Conservation (phyloP, 2,888 invertebrate genomes). For the Chrysolina haemoptera region DNA sequence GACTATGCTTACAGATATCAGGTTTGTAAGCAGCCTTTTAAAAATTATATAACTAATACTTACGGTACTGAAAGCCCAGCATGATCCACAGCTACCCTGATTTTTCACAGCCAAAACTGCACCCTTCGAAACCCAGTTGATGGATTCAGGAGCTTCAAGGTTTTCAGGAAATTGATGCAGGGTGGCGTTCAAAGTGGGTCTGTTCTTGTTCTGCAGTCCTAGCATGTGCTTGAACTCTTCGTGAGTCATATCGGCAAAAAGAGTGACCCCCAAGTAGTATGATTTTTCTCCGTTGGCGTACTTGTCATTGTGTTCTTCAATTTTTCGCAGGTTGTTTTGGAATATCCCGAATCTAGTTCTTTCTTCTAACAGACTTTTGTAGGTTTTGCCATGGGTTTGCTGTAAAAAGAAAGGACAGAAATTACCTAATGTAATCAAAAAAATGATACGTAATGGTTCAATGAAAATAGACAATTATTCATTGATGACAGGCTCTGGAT, state of each 20-base stretch:
- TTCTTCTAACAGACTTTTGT: too few relatives aligned
- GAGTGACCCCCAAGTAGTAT: slow-evolving; percentile 6
- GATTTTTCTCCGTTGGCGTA: not conserved
- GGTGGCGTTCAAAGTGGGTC: not conserved
- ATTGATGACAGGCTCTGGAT: too few relatives aligned
- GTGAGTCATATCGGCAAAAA: not conserved
- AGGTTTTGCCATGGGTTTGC: too few relatives aligned
- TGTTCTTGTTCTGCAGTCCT: not conserved
- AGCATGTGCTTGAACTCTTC: slow-evolving; percentile 18
- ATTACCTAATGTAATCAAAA: too few relatives aligned
- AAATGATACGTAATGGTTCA: too few relatives aligned
- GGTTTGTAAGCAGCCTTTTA: too few relatives aligned
- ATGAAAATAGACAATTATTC: too few relatives aligned
- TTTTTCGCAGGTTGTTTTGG: too few relatives aligned
- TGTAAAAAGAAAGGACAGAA: too few relatives aligned
- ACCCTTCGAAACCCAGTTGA: not conserved
- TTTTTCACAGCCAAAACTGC: not conserved
- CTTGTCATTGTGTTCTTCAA: too few relatives aligned
- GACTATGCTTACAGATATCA: too few relatives aligned
- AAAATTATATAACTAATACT: not conserved
- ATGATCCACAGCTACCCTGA: not conserved
- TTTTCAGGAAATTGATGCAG: not conserved
- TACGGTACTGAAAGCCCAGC: slow-evolving; percentile 22
- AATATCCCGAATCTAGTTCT: too few relatives aligned
- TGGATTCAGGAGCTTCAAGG: not conserved